A percentile compares a stretch with the other conserved stretches of the same genome.
phyloP scores from a whole-genome alignment of 2,113 vertebrate genomes.

The Rhineura floridana region DNA sequence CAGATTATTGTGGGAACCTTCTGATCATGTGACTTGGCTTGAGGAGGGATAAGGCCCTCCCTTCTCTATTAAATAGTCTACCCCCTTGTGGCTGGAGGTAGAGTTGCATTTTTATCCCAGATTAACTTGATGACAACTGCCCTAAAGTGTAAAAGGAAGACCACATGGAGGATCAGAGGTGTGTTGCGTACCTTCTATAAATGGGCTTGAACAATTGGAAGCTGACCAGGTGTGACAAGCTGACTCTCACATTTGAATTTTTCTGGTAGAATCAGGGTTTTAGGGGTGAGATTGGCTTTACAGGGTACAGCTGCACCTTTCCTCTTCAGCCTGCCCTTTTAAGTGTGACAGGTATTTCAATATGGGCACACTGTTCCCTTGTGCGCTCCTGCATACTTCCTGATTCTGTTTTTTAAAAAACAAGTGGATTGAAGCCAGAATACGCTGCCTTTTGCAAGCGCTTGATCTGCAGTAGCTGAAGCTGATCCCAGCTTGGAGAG shows the following conservation, averaged over 20 bases:
- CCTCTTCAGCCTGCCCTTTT: neutral
- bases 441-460: neutral
- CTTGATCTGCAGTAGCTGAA: neutral
- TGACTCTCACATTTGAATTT: neutral
- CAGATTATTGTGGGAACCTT: neutral
- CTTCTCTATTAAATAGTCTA: neutral
- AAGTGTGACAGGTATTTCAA: no score
- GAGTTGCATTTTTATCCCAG: neutral
- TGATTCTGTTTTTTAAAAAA: neutral
- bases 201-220: no score
- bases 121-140: neutral
- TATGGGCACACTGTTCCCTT: no score
- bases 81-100: neutral
- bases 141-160: no score
- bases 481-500: neutral
- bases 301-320: neutral
- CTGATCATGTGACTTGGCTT: neutral
- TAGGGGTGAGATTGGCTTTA: neutral
- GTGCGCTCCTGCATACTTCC: neutral
- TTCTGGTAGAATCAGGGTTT: neutral
- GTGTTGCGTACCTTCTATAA: no score
- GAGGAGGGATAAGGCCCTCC: neutral
- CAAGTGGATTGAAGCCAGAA: neutral
- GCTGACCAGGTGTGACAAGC: neutral
- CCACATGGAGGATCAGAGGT: no score